These are phyloP conservation scores for Metaphire vulgaris DNA, from an alignment of 1,140 invertebrate species.

Conservation along the genomic window DNA sequence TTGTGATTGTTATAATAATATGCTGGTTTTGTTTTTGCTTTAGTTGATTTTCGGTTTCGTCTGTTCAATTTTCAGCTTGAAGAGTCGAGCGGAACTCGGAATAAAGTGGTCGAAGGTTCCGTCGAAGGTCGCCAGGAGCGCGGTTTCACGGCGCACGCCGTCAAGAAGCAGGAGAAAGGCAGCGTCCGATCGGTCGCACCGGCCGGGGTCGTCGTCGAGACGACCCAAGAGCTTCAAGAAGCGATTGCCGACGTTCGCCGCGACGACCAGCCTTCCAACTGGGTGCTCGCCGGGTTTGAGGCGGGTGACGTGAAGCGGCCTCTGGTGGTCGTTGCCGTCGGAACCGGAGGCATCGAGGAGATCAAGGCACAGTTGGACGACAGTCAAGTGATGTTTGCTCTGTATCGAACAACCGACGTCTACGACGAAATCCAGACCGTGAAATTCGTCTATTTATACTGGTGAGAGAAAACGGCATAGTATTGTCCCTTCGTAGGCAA, in stretches of 20 bases:
- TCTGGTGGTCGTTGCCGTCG: slow-evolving; percentile 29
- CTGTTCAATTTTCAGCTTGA: slow-evolving; percentile 38
- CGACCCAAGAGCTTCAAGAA: slow-evolving; percentile 34
- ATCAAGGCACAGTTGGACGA: slow-evolving; percentile 35
- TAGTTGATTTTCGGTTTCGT: too few species aligned
- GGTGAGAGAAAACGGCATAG: slow-evolving; percentile 37
- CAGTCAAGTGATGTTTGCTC: slow-evolving; percentile 40
- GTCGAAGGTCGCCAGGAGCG: slow-evolving; percentile 37
- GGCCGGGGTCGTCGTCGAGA: slow-evolving; percentile 35
- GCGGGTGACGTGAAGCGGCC: slow-evolving; percentile 42
- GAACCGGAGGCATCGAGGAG: slow-evolving; percentile 39
- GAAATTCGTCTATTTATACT: slow-evolving; percentile 49
- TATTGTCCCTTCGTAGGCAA: background rate
- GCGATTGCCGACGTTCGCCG: slow-evolving; percentile 35
- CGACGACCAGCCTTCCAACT: slow-evolving; percentile 33
- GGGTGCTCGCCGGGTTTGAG: slow-evolving; percentile 40
- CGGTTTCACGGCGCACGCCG: slow-evolving; percentile 38
- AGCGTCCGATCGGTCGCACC: slow-evolving; percentile 19
- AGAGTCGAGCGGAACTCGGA: slow-evolving; percentile 40
- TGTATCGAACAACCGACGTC: slow-evolving; percentile 41
- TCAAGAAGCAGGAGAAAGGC: background rate
- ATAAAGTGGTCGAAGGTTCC: slow-evolving; percentile 38
- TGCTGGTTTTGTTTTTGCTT: too few species aligned
- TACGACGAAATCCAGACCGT: slow-evolving; percentile 45
- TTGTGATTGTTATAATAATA: too few species aligned